Percentiles rank a stretch among this genome's conserved stretches.
phyloP scores from a whole-genome alignment of 2,113 vertebrate genomes.

The Triplophysa siluroides region DNA sequence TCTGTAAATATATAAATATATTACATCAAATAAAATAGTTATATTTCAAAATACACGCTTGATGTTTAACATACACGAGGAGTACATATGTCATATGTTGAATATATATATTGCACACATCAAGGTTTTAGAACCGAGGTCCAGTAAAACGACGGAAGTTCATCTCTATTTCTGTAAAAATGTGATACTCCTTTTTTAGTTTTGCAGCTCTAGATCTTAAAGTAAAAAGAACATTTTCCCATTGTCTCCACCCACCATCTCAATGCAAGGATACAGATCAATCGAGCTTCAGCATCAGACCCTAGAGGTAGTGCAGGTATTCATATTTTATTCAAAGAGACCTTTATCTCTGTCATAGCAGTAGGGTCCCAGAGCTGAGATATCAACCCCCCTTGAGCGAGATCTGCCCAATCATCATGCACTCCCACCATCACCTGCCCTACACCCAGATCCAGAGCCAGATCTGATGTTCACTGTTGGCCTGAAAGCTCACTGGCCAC shows the following conservation, averaged over 20 bases:
- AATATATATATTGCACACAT: no score
- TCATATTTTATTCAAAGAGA: slow-evolving; percentile 61
- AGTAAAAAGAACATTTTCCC: not conserved
- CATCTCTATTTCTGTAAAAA: no score
- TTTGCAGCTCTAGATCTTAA: not conserved
- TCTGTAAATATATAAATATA: no score
- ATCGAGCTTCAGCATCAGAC: slow-evolving; percentile 10
- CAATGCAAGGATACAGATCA: slow-evolving; percentile 22
- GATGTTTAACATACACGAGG: no score
- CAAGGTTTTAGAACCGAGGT: not conserved
- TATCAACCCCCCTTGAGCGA: not conserved
- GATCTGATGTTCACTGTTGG: not conserved
- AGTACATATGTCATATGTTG: no score
- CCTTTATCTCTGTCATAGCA: slow-evolving; percentile 55
- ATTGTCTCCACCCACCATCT: slow-evolving; percentile 15
- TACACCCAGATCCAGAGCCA: slow-evolving; percentile 22
- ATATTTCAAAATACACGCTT: no score
- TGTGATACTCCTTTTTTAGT: not conserved
- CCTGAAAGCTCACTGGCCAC: not conserved
- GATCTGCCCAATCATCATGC: not conserved
- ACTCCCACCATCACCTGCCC: not conserved
- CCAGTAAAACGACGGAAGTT: not conserved
- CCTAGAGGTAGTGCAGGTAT: slow-evolving; percentile 34
- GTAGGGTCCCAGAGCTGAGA: slow-evolving; percentile 40
- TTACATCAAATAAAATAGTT: no score